phyloP scores from a whole-genome alignment of 2,888 invertebrate species.

The Spicauda simplicius region DNA sequence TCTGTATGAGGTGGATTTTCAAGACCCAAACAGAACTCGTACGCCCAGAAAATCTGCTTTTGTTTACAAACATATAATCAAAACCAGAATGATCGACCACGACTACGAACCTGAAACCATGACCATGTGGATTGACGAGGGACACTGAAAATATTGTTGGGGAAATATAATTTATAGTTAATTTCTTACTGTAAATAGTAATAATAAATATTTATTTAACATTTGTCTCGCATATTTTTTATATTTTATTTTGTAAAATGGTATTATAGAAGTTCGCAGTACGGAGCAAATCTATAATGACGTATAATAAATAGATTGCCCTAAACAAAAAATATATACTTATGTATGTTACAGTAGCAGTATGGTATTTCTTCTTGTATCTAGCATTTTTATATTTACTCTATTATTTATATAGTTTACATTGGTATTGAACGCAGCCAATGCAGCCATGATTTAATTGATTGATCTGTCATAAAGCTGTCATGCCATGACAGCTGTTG shows the following conservation, averaged over 20 bases:
- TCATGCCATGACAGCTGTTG: neutral
- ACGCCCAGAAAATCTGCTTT: slow-evolving; percentile 86
- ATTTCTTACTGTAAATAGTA: neutral
- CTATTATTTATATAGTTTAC: neutral
- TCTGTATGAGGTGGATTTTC: slow-evolving; percentile 87
- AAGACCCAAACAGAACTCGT: slow-evolving; percentile 84
- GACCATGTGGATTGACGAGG: slow-evolving; percentile 64
- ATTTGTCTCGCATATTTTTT: too few species aligned
- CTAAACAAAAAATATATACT: too few species aligned
- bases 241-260: too few species aligned
- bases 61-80: slow-evolving; percentile 82
- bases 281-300: too few species aligned
- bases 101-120: slow-evolving; percentile 58
- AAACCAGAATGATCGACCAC: slow-evolving; percentile 66
- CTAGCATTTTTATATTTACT: too few species aligned
- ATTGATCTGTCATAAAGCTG: neutral
- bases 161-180: neutral
- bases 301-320: too few species aligned
- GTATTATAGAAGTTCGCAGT: too few species aligned
- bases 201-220: neutral
- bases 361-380: too few species aligned
- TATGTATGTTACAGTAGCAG: too few species aligned
- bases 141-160: neutral
- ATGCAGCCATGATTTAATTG: slow-evolving; percentile 1
- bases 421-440: neutral